Evolutionary conservation across 1,140 invertebrate species (phyloP), one percentile per base, ranked within the genome.

Genomic region (Monomorium pharaonis): DNA sequence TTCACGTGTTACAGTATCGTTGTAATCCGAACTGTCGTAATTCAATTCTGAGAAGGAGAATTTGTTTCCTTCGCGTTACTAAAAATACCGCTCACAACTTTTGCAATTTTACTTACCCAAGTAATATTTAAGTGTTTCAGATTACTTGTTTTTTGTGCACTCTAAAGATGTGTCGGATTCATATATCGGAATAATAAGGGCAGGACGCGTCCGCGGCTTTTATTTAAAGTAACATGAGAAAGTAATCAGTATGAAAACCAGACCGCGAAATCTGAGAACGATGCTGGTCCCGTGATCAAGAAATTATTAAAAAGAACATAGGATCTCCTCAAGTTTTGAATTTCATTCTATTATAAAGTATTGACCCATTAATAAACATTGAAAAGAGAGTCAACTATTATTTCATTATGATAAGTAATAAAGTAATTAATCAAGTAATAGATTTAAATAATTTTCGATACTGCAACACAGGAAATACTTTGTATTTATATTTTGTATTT

Each of bases 151-250:
- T 65, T 1, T n/a, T 10, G 27, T 24, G 16, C 21, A 33, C 9
- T 76, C 10, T 42, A 18, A 27, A n/a, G 16, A 62, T 27, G n/a
- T 30, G 63, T 63, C 9, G 49, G 47, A 67, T 47, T 18, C 63
- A 1, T 67, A 37, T 75, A 37, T 67, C 9, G 24, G 16, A 78
- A 65, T 78, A 63, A 63, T 67, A 24, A n/a, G 9, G n/a, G n/a
- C 56, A n/a, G 1, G 3, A 21, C 14, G n/a, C n/a, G 14, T 21
- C 3, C 12, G 21, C 54, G 5, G 24, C n/a, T 78, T 78, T 65
- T 27, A 42, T 75, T 42, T 58, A 42, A 75, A 58, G 51, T 75
- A 75, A 75, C 30, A 54, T 14, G 70, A 74, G 70, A 62, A 77
- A 63, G 56, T 62, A 62, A 77, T 62, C 56, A 62, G 56, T 27